A percentile compares a stretch with the other conserved stretches of the same genome.
Conservation (phyloP, 1,140 invertebrate genomes). For the Battus philenor region DNA sequence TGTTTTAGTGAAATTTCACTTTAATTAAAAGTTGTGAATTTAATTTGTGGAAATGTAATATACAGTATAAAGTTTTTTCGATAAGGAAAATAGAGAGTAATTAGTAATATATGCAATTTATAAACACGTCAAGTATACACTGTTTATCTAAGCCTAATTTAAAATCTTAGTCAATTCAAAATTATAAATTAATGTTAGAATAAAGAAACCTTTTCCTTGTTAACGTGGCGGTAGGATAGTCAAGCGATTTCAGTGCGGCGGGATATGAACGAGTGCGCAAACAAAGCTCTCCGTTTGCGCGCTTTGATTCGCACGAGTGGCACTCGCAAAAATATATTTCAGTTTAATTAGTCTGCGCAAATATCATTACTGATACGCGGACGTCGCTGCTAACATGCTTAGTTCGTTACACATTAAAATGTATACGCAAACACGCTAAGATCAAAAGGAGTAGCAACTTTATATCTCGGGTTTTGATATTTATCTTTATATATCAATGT, state of each 20-base stretch:
- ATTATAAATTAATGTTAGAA: too few relatives aligned
- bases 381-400: neutral
- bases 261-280: slow-evolving; percentile 70
- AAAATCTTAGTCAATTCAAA: too few relatives aligned
- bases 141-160: too few relatives aligned
- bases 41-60: too few relatives aligned
- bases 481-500: too few relatives aligned
- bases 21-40: too few relatives aligned
- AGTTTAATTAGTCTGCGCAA: slow-evolving; percentile 42
- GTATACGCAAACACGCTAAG: neutral
- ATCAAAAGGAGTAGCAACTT: neutral
- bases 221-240: slow-evolving; percentile 38
- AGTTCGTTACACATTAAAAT: neutral
- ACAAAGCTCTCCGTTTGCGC: slow-evolving; percentile 40
- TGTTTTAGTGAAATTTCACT: too few relatives aligned
- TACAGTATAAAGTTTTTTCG: neutral
- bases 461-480: too few relatives aligned
- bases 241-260: slow-evolving; percentile 47
- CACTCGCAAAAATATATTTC: slow-evolving; percentile 36
- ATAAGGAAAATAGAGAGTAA: too few relatives aligned
- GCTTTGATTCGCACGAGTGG: slow-evolving; percentile 47
- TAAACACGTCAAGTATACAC: too few relatives aligned
- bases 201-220: slow-evolving; percentile 31
- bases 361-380: slow-evolving; percentile 18
- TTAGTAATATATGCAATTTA: too few relatives aligned